phyloP scores from a whole-genome alignment of 2,888 invertebrate genomes.

The Antitype chi region DNA sequence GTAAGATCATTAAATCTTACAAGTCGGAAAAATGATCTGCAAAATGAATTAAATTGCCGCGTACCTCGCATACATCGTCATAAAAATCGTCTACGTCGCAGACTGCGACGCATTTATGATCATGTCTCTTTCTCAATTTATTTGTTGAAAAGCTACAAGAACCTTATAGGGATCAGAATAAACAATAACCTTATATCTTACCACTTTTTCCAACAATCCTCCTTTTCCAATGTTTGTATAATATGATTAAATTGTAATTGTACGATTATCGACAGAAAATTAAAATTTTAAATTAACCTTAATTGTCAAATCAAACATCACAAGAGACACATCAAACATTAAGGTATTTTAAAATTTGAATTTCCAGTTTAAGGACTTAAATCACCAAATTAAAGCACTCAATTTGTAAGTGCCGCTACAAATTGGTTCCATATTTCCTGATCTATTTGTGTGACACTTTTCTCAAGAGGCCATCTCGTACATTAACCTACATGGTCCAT shows the following conservation, averaged over 20 bases:
- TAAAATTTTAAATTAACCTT: neutral
- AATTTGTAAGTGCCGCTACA: neutral
- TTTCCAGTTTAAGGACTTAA: neutral
- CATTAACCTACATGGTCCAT: too few relatives aligned
- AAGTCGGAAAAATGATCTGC: slow-evolving; percentile 22
- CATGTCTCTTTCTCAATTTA: neutral
- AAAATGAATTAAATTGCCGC: slow-evolving; percentile 24
- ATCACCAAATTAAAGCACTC: neutral
- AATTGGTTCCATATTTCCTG: neutral
- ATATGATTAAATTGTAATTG: neutral
- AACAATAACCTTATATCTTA: neutral
- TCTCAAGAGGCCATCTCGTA: too few relatives aligned
- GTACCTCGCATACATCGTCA: slow-evolving; percentile 2
- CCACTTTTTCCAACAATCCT: too few relatives aligned
- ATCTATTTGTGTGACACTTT: neutral
- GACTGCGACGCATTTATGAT: slow-evolving; percentile 15
- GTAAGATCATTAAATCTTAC: neutral
- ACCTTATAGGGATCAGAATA: neutral
- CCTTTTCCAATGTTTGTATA: neutral
- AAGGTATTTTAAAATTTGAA: neutral
- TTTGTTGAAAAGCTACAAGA: slow-evolving; percentile 1
- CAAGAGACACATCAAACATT: too few relatives aligned
- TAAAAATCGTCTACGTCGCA: slow-evolving; percentile 34
- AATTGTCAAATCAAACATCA: neutral
- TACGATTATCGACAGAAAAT: neutral